Base-by-base conservation (phyloP, 30 jellyfish, hydroid and myxozoan genomes). In the Aurelia sp. region DNA sequence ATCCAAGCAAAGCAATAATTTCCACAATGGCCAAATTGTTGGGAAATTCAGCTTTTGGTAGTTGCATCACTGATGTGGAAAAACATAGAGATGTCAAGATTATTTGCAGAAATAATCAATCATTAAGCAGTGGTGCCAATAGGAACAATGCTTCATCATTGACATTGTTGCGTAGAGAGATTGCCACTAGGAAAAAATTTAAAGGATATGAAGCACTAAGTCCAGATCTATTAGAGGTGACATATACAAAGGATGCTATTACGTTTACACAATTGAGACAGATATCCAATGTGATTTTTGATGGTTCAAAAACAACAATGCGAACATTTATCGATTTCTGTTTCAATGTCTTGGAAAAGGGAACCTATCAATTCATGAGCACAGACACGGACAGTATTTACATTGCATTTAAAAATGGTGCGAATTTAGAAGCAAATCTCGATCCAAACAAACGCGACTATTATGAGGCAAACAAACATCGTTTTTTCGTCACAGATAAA, bases 371-470 rank as follows among this genome's bases (percentile, higher is more conserved):
- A 10, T 66, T 66, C 3, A 21, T 24, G 53, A 35, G 53, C n/a
- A 66, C 53, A 8, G 77, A 66, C 16, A 66, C 77, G 5, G 77
- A 66, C 50, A 66, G 77, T 66, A 21, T 66, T 0, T 66, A 66
- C 77, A 20, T 66, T 16, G 48, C 53, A 0, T 30, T 66, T 8
- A n/a, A 19, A 5, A 30, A 66, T 20, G 71, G 71, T 0, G 19
- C 48, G 3, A 8, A 24, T 8, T 66, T 66, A 0, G 77, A 66
- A 19, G 77, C 22, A 13, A 35, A 66, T 30, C 47, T 66, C 53
- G 53, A 20, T 15, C 50, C 41, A 8, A 31, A 66, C 9, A 9
- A 66, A 11, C 1, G 53, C 0, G 77, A 35, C 2, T 24, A 17
- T 35, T 66, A n/a, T 15, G 77, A 66, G 11, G 20, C 13, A 5